These are phyloP conservation scores for Leptothorax acervorum DNA, from an alignment of 2,888 invertebrate species.

Conservation along the genomic window DNA sequence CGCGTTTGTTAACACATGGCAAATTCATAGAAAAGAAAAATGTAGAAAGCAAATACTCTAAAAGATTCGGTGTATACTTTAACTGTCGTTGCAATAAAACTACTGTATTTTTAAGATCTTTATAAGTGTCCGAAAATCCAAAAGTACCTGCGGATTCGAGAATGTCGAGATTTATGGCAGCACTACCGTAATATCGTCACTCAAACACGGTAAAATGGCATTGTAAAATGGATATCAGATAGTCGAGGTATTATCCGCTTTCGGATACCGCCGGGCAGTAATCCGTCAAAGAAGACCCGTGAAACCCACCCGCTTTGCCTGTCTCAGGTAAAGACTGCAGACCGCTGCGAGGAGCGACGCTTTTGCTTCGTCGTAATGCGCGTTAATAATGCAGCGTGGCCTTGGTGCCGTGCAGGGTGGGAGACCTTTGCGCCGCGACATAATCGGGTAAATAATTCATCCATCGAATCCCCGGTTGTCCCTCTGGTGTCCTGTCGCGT, in stretches of 20 bases:
- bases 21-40: neutral
- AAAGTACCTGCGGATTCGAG: neutral
- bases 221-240: slow-evolving; percentile 13
- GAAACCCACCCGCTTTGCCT: slow-evolving; percentile 2
- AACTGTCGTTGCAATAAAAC: neutral
- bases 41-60: neutral
- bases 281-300: slow-evolving; percentile 12
- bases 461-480: slow-evolving; percentile 64
- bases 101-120: neutral
- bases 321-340: slow-evolving; percentile 33
- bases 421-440: slow-evolving; percentile 69
- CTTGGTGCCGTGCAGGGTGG: slow-evolving; percentile 50
- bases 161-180: neutral
- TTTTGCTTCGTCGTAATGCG: slow-evolving; percentile 30
- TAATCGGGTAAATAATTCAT: slow-evolving; percentile 79
- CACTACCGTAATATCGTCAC: neutral
- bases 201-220: neutral
- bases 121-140: neutral
- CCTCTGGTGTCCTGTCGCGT: slow-evolving; percentile 59
- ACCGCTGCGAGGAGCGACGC: slow-evolving; percentile 16
- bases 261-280: slow-evolving; percentile 6
- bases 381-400: slow-evolving; percentile 64
- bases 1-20: slow-evolving; percentile 38
- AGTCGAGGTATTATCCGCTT: slow-evolving; percentile 18
- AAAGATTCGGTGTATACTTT: neutral